Percentiles rank a stretch among this genome's conserved stretches.
Evolutionary conservation across 2,113 vertebrate species (phyloP).

Genomic region (Brachionichthys hirsutus): DNA sequence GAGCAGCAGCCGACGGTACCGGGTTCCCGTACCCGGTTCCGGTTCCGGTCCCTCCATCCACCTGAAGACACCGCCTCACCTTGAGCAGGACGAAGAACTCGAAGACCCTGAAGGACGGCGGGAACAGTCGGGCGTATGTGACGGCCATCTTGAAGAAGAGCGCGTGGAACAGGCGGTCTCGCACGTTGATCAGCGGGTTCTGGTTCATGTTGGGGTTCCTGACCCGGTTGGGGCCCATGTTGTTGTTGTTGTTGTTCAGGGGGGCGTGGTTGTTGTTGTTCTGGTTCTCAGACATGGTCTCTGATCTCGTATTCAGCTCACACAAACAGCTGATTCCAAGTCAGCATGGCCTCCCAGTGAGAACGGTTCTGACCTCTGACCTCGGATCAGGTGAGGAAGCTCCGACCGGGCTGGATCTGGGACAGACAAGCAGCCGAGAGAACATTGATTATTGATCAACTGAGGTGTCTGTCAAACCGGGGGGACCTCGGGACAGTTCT

Average conservation of each 20-base stretch:
- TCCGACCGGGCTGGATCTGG: not conserved
- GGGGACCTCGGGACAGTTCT: too few species aligned
- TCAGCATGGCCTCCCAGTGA: constrained; percentile 54
- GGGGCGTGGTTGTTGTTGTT: constrained; percentile 79
- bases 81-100: constrained; percentile 97
- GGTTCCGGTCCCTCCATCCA: too few species aligned
- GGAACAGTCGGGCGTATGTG: constrained; percentile 97
- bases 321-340: constrained; percentile 30
- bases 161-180: constrained; percentile 95
- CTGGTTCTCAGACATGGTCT: constrained; percentile 88
- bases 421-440: not conserved
- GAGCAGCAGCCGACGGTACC: too few species aligned
- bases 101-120: constrained; percentile 92
- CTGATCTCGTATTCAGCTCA: constrained; percentile 4
- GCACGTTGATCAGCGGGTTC: constrained; percentile 95
- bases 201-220: constrained; percentile 92
- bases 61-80: constrained; percentile 72
- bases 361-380: constrained; percentile 3
- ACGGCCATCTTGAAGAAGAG: constrained; percentile 99
- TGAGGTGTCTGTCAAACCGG: not conserved
- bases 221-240: constrained; percentile 80
- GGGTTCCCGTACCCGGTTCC: too few species aligned
- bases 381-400: not conserved
- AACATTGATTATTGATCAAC: not conserved
- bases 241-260: constrained; percentile 76